These are phyloP conservation scores for Pantherophis vulpinus DNA, from an alignment of 2,797 vertebrate genomes.

Conservation along the genomic window DNA sequence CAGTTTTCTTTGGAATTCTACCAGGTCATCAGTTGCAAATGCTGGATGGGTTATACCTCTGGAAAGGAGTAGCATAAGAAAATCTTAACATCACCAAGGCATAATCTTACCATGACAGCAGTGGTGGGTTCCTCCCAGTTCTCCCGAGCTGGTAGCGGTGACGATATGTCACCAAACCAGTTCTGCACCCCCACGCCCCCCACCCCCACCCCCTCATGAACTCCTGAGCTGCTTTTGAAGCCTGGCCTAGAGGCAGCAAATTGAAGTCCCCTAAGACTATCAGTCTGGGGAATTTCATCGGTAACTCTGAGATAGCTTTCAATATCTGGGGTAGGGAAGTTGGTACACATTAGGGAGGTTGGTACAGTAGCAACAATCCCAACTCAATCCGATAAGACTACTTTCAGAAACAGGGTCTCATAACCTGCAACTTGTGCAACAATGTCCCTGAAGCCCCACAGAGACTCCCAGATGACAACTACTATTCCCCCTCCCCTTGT, in stretches of 20 bases:
- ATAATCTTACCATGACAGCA: no score
- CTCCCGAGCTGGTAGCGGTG: no score
- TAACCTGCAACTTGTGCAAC: neutral
- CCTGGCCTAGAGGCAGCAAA: neutral
- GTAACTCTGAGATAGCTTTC: neutral
- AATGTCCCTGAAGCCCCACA: neutral
- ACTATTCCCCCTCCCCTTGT: neutral
- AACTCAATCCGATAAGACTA: neutral
- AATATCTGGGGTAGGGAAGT: neutral
- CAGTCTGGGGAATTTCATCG: neutral
- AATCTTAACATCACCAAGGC: no score
- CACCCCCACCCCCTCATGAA: neutral
- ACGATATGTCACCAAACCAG: no score
- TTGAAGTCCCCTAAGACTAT: neutral
- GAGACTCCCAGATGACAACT: neutral
- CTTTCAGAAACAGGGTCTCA: neutral
- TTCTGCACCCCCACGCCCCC: no score
- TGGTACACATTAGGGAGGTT: neutral
- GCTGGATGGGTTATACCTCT: no score
- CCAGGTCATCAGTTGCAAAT: no score
- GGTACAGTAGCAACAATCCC: neutral
- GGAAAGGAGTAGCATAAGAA: no score
- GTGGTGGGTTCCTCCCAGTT: no score
- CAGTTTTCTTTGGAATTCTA: no score
- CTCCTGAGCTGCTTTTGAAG: neutral